Conservation (phyloP, 2,888 invertebrate genomes). For the Chymomyza amoena region DNA sequence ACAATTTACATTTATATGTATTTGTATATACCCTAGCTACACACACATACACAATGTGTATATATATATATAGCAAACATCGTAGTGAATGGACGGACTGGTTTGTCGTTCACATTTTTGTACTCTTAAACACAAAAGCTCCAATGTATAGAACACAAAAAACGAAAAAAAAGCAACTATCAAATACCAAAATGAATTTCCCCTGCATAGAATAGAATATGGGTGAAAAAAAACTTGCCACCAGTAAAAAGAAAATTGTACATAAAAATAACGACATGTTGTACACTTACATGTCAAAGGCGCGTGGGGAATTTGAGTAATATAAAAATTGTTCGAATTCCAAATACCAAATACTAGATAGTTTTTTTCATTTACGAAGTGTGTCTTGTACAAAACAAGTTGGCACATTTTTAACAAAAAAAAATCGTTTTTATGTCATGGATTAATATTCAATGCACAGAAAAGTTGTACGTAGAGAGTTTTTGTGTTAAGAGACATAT, state of each 20-base stretch:
- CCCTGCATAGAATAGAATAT: conserved; percentile 18
- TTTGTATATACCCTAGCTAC: conserved; percentile 22
- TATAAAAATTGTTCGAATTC: background rate
- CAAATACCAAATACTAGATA: background rate
- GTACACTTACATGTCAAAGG: background rate
- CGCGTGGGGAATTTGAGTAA: background rate
- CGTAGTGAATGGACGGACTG: background rate
- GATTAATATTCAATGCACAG: too few species aligned
- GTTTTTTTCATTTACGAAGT: too few species aligned
- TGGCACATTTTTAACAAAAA: too few species aligned
- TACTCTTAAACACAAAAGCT: background rate
- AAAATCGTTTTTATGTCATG: too few species aligned
- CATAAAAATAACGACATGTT: background rate
- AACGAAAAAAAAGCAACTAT: conserved; percentile 34
- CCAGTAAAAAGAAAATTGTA: background rate
- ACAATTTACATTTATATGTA: conserved; percentile 65
- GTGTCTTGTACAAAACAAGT: too few species aligned
- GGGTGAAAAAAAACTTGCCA: background rate
- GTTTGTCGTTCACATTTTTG: background rate
- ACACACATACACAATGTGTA: conserved; percentile 10
- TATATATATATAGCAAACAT: conserved; percentile 1
- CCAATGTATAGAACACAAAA: background rate
- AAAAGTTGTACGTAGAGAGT: too few species aligned
- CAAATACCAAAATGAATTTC: conserved; percentile 48
- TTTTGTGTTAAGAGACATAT: too few species aligned